Percentiles rank a stretch among this genome's conserved stretches.
Evolutionary conservation across 2,888 invertebrate species (phyloP).

Genomic region (Diarsia mendica): DNA sequence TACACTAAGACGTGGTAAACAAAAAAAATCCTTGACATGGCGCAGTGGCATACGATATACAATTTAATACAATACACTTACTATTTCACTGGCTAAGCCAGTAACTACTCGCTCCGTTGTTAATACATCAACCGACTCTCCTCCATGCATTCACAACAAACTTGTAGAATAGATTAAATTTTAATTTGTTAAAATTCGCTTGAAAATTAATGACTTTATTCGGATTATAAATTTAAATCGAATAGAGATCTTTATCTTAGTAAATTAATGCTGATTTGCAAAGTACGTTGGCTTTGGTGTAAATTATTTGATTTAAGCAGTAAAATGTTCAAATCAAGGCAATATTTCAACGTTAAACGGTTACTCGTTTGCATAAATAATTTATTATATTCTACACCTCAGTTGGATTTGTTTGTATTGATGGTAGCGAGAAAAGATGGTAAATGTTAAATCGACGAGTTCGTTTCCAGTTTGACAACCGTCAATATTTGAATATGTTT

Average conservation of each 20-base stretch:
- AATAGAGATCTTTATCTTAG: slow-evolving; percentile 51
- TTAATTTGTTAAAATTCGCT: slow-evolving; percentile 46
- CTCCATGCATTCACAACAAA: slow-evolving; percentile 23
- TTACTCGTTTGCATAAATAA: slow-evolving; percentile 57
- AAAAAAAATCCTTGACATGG: slow-evolving; percentile 68
- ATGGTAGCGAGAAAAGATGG: slow-evolving; percentile 34
- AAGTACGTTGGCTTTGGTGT: slow-evolving; percentile 57
- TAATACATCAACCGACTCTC: slow-evolving; percentile 63
- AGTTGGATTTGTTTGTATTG: slow-evolving; percentile 44
- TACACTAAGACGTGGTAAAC: slow-evolving; percentile 50
- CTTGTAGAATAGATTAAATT: slow-evolving; percentile 52
- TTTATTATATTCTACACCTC: slow-evolving; percentile 52
- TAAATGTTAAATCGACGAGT: neutral
- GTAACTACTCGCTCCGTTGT: slow-evolving; percentile 61
- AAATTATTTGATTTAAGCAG: slow-evolving; percentile 58
- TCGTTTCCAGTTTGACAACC: slow-evolving; percentile 6
- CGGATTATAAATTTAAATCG: slow-evolving; percentile 57
- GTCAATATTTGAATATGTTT: slow-evolving; percentile 5
- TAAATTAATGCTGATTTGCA: slow-evolving; percentile 58
- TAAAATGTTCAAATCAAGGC: slow-evolving; percentile 57
- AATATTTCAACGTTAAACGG: slow-evolving; percentile 57
- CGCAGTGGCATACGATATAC: slow-evolving; percentile 63
- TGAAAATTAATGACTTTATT: slow-evolving; percentile 52
- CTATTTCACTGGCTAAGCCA: slow-evolving; percentile 65
- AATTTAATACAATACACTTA: too few species aligned